A percentile compares a stretch with the other conserved stretches of the same genome.
phyloP scores from a whole-genome alignment of 2,113 vertebrate genomes.

The Passer domesticus region DNA sequence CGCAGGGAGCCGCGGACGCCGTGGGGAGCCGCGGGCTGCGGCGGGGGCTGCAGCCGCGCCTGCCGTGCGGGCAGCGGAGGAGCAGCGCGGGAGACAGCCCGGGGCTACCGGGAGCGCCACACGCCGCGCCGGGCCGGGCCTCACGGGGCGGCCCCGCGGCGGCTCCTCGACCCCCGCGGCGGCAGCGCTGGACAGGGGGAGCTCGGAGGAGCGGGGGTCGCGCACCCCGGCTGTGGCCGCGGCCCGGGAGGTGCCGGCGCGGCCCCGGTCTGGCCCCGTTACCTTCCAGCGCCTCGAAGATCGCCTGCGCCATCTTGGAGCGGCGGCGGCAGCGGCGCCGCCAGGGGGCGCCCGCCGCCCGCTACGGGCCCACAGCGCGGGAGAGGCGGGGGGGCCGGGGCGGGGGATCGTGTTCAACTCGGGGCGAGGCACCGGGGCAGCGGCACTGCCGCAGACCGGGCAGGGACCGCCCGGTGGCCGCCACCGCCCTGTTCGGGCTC shows the following conservation, averaged over 20 bases:
- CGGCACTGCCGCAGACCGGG: not conserved
- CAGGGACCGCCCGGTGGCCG: not conserved
- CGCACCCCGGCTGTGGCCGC: not conserved
- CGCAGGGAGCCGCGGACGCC: not conserved
- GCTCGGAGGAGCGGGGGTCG: not conserved
- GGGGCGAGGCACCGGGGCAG: not conserved
- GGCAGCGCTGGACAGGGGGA: not conserved
- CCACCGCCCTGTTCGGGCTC: not conserved
- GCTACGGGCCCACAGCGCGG: not conserved
- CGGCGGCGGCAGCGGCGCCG: not conserved
- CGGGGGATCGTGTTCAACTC: not conserved
- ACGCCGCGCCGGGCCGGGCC: not conserved
- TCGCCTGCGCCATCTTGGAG: not conserved
- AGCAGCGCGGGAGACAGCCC: not conserved
- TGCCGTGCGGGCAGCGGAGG: not conserved
- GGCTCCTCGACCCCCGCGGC: not conserved
- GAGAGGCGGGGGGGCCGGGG: not conserved
- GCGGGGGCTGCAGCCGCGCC: not conserved
- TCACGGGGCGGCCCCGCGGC: not conserved
- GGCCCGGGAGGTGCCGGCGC: not conserved
- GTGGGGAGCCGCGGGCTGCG: not conserved
- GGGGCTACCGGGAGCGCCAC: not conserved
- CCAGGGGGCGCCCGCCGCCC: not conserved
- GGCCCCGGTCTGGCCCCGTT: not conserved
- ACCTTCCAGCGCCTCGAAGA: not conserved